These are phyloP conservation scores for Cloeon dipterum DNA, from an alignment of 2,888 invertebrate species.

Conservation along the genomic window DNA sequence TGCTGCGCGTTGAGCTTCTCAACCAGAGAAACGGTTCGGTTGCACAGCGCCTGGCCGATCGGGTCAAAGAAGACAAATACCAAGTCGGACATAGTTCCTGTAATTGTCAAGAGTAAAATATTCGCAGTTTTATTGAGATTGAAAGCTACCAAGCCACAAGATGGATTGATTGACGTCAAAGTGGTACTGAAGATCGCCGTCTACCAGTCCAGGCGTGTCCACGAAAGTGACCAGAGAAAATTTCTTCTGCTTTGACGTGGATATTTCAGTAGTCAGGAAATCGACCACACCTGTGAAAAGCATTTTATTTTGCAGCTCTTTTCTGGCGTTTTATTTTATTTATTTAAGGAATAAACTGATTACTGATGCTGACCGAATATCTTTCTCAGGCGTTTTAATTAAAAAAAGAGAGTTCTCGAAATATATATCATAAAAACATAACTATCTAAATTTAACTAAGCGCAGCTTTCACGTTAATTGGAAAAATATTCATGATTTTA, in stretches of 20 bases:
- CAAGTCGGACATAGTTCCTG: constrained; percentile 22
- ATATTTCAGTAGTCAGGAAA: constrained; percentile 27
- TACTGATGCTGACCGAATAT: no score
- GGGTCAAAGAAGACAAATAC: constrained; percentile 34
- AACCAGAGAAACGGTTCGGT: constrained; percentile 27
- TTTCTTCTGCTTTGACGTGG: constrained; percentile 28
- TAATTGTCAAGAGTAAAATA: constrained; percentile 5
- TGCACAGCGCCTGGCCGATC: constrained; percentile 30
- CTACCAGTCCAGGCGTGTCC: constrained; percentile 31
- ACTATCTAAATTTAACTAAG: no score
- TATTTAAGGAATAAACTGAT: no score
- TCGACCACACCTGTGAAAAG: constrained; percentile 23
- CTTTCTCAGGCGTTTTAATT: no score
- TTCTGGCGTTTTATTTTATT: no score
- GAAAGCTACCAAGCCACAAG: constrained; percentile 27
- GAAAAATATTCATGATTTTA: no score
- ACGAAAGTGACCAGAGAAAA: constrained; percentile 30
- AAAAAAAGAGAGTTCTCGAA: no score
- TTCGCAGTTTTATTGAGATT: no score
- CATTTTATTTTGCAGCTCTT: no score
- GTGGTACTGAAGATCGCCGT: constrained; percentile 33
- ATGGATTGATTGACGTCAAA: constrained; percentile 30
- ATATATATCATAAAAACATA: no score
- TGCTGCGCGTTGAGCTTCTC: constrained; percentile 25
- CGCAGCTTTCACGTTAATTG: no score